Base-by-base conservation (phyloP, 2,113 vertebrate species). In the Notothenia coriiceps region DNA sequence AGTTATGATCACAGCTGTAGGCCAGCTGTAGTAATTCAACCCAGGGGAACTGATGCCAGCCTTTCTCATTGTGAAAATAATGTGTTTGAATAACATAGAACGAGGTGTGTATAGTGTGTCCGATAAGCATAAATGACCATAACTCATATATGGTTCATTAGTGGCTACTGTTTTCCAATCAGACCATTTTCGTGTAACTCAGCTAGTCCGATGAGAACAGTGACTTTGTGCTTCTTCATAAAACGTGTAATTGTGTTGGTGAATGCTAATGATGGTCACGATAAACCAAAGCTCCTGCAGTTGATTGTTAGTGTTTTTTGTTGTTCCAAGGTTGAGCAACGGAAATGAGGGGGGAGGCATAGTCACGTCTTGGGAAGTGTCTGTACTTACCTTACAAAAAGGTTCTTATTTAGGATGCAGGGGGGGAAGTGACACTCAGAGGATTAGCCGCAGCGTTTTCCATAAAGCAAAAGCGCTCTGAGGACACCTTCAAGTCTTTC, bases 1-100 rank as follows among this genome's bases (percentile, higher is more conserved):
- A 94, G 86, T 92, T 93, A 92, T 94, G 88, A 92, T 91, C 88
- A 85, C 90, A 84, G 92, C 89, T 86, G 73, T 70, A 76, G 89
- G 86, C 84, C 91, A 89, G 90, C 88, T 92, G 92, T 77, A 87
- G 87, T 88, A 85, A 87, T 85, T 62, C 79, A 85, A 71, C 88
- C 89, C 90, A 25, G 15, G 90, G 86, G 89, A 89, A 68, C 75
- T 77, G 79, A 86, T 65, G 84, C 75, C 89, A 63, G 64, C 68
- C 6, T 50, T 70, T 83, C 83, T 89, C 84, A 69, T 79, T 62
- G 81, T 84, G 81, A 87, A 89, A 88, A 92, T 86, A 80, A 93
- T 91, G 88, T 78, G 83, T 91, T 90, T 89, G 88, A 90, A 75
- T 89, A 84, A 88, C 82, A 84, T 75, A 62, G 79, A 78, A 61